Percentiles rank a stretch among this genome's conserved stretches.
These are phyloP conservation scores for Zygogramma bicolorata DNA, from an alignment of 2,888 invertebrate genomes.

Conservation along the genomic window DNA sequence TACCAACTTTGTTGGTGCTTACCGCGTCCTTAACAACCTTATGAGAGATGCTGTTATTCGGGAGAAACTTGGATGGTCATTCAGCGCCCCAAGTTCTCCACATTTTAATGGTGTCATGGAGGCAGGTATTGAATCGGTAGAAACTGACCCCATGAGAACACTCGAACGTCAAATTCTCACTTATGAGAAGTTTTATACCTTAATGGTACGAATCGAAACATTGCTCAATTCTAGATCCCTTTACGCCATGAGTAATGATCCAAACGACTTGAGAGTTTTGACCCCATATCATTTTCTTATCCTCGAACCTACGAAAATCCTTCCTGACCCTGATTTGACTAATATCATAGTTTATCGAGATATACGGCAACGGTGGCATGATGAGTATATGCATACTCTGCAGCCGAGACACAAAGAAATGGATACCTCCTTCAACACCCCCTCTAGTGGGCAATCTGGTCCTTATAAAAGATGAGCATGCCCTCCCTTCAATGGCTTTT, in stretches of 20 bases:
- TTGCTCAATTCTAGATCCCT: constrained; percentile 58
- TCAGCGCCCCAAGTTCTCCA: not conserved
- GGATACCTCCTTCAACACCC: not conserved
- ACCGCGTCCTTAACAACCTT: not conserved
- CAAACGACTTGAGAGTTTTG: constrained; percentile 45
- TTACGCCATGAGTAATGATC: constrained; percentile 44
- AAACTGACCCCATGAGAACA: constrained; percentile 50
- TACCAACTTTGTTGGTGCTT: constrained; percentile 40
- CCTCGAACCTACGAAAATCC: constrained; percentile 18
- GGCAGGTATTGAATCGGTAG: constrained; percentile 51
- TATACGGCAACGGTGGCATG: not conserved
- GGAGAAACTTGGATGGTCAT: not conserved
- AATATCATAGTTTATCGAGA: not conserved
- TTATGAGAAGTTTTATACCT: constrained; percentile 56
- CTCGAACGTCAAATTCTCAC: constrained; percentile 47
- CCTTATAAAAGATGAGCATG: not conserved
- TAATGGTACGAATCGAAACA: constrained; percentile 54
- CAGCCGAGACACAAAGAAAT: not conserved
- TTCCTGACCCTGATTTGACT: not conserved
- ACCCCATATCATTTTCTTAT: constrained; percentile 52
- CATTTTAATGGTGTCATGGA: constrained; percentile 56
- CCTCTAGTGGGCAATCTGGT: not conserved
- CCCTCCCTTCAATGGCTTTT: not conserved
- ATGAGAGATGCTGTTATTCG: not conserved
- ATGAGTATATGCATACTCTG: not conserved